Percentiles rank a stretch among this genome's conserved stretches.
phyloP scores from a whole-genome alignment of 2,797 vertebrate genomes.

The Rousettus madagascariensis region DNA sequence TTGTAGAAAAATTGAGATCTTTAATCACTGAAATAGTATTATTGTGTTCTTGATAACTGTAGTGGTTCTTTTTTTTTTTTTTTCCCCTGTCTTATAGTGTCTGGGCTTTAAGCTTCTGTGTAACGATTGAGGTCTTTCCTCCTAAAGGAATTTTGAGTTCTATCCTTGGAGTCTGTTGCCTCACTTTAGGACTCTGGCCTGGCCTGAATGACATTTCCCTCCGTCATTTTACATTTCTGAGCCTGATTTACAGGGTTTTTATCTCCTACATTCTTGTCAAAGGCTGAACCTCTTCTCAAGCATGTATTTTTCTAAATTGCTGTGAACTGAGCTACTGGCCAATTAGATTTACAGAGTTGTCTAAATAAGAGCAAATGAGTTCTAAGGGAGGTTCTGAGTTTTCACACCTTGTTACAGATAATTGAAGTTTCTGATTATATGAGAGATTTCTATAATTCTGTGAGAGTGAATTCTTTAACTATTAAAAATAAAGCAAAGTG shows the following conservation, averaged over 20 bases:
- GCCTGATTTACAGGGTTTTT: background rate
- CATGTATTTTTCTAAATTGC: background rate
- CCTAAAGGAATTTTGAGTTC: background rate
- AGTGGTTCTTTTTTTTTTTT: background rate
- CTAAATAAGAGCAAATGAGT: background rate
- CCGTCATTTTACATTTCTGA: background rate
- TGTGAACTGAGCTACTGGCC: background rate
- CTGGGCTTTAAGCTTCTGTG: background rate
- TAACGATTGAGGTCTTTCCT: background rate
- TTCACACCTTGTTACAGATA: background rate
- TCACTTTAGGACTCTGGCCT: background rate
- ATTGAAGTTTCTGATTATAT: background rate
- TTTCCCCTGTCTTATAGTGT: background rate
- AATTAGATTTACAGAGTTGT: background rate
- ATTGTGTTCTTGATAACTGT: background rate
- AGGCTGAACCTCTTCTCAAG: background rate
- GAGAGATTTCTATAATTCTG: background rate
- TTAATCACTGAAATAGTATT: background rate
- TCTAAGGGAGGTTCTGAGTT: background rate
- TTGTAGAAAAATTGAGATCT: background rate
- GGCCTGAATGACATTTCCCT: background rate
- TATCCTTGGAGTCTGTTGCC: background rate
- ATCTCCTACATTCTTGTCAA: background rate
- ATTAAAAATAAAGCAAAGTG: background rate
- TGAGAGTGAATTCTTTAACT: background rate